These are phyloP conservation scores for Gyrodactylus salaris DNA, from an alignment of 1,140 invertebrate species.

Conservation along the genomic window DNA sequence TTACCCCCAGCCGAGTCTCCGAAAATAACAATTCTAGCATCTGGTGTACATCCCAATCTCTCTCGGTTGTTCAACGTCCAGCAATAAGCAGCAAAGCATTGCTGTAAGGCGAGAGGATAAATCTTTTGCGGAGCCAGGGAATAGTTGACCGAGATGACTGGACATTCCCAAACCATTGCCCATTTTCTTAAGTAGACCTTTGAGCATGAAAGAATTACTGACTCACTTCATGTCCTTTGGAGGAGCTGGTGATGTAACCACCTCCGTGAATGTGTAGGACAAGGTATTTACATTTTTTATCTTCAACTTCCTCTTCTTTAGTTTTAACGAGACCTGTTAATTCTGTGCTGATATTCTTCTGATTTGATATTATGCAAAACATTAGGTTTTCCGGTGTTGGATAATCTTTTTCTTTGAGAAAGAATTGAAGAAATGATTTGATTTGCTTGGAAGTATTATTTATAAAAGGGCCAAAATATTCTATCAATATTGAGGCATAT, in stretches of 20 bases:
- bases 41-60: constrained; percentile 27
- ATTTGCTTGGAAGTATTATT: too few species aligned
- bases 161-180: constrained; percentile 43
- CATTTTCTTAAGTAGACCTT: constrained; percentile 51
- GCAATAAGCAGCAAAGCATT: constrained; percentile 63
- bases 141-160: constrained; percentile 77
- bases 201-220: too few species aligned
- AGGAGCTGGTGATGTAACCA: constrained; percentile 79
- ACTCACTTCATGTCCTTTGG: constrained; percentile 47
- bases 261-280: constrained; percentile 83
- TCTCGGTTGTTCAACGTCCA: constrained; percentile 31
- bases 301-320: background rate
- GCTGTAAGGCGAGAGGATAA: constrained; percentile 45
- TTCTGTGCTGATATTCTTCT: background rate
- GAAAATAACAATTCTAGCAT: constrained; percentile 25
- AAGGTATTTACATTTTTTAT: constrained; percentile 25
- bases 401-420: background rate
- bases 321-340: too few species aligned
- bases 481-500: too few species aligned
- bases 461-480: too few species aligned
- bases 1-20: constrained; percentile 76
- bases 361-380: background rate
- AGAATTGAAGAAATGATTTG: background rate
- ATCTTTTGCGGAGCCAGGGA: constrained; percentile 48
- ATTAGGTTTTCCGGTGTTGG: background rate